Evolutionary conservation across 2,888 invertebrate species (phyloP), one percentile per base, ranked within the genome.

Genomic region (Eubasilissa splendida): DNA sequence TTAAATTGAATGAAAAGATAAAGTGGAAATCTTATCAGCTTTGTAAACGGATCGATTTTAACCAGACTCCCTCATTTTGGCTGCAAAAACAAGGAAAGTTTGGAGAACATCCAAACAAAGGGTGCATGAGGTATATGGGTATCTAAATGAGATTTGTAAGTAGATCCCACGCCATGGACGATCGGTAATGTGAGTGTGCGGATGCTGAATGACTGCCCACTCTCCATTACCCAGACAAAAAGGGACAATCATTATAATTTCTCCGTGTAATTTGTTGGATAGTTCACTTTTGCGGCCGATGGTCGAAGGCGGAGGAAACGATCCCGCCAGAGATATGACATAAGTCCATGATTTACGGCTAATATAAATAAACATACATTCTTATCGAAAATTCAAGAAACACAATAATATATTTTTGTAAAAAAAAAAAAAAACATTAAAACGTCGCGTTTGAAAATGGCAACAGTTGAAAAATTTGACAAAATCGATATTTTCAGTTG

Each of bases 201-300:
- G 74, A 71, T 59, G 74, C 59, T 74, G 58, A 74, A 74, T 74
- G 74, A 42, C 58, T 33, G 4, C 74, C 74, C 74, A 74, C 74
- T 56, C 22, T 14, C 58, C 58, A 50, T 42, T 56, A 53, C 71
- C 58, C 14, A 58, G 59, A 59, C 71, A 68, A 52, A 71, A 56
- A 53, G 53, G 71, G 56, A 71, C 71, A 71, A 71, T 71, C 71
- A 22, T 54, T 54, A 42, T 7, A 42, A 42, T 71, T 22, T 71
- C 71, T 71, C 56, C 22, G 54, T 12, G 71, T 54, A 71, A 71
- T 71, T 71, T 71, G 71, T 54, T 54, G 53, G 56, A 14, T 56
- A 22, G 54, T 71, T 56, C 71, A 14, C 71, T 71, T 71, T 71
- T 54, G 68, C 52, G 9, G 63, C 63, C 63, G 63, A 63, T 31